phyloP scores from a whole-genome alignment of 2,113 vertebrate species.

The Lagenorhynchus albirostris region DNA sequence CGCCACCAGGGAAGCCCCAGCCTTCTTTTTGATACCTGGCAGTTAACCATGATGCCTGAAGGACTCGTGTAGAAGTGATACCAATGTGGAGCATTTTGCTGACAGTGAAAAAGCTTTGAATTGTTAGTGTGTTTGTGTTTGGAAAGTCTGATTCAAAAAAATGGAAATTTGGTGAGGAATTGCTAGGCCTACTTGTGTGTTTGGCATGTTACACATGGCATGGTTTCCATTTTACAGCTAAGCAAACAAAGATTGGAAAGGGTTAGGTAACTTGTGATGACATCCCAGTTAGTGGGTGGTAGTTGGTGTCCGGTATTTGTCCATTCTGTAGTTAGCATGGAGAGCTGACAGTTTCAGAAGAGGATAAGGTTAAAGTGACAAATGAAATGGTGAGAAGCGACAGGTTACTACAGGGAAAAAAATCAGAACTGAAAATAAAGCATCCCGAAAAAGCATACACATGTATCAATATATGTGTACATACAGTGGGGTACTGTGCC shows the following conservation, averaged over 20 bases:
- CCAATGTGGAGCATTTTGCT: not conserved
- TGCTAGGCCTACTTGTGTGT: not conserved
- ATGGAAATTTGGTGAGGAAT: not conserved
- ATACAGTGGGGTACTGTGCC: not conserved
- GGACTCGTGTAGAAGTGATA: not conserved
- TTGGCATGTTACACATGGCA: not conserved
- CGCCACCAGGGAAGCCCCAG: not conserved
- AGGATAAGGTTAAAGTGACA: not conserved
- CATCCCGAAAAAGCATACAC: not conserved
- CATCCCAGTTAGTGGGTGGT: not conserved
- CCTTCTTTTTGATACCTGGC: not conserved
- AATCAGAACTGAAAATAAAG: not conserved
- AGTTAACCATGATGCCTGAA: not conserved
- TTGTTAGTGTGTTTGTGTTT: not conserved
- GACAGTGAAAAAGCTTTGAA: not conserved
- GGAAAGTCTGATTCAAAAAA: not conserved
- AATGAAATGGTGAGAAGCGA: not conserved
- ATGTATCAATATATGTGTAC: not conserved
- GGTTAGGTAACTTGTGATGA: not conserved
- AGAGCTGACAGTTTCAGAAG: slow-evolving; percentile 1
- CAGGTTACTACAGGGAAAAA: not conserved
- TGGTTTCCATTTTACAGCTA: not conserved
- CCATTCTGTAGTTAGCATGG: not conserved
- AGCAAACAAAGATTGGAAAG: not conserved
- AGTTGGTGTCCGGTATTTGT: not conserved